Conservation (phyloP, 1,140 invertebrate species). For the Micrasema minimum region DNA sequence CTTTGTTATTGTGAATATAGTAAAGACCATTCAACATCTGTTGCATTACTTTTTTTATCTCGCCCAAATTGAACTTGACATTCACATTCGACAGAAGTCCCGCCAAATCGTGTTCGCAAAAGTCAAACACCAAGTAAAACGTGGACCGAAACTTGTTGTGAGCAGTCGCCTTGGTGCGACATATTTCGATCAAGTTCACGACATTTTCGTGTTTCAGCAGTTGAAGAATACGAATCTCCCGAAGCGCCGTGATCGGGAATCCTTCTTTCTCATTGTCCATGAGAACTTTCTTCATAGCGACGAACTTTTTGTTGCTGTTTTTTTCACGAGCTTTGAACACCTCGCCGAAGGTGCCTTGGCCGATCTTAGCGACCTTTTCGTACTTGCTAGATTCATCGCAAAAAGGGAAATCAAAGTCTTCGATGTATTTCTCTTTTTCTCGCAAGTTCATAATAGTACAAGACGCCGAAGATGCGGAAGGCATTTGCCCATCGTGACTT, state of each 20-base stretch:
- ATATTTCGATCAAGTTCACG: constrained; percentile 97
- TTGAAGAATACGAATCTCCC: constrained; percentile 97
- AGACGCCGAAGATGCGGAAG: constrained; percentile 60
- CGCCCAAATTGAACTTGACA: constrained; percentile 95
- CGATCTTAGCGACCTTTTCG: constrained; percentile 97
- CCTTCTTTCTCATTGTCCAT: constrained; percentile 99
- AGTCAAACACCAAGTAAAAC: constrained; percentile 98
- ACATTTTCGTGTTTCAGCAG: constrained; percentile 97
- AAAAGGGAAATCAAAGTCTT: constrained; percentile 90
- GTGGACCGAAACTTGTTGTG: constrained; percentile 88
- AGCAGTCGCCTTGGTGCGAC: constrained; percentile 87
- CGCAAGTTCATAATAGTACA: constrained; percentile 67
- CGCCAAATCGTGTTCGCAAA: constrained; percentile 98
- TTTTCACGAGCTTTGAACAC: constrained; percentile 97
- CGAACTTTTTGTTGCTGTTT: constrained; percentile 87
- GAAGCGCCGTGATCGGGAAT: constrained; percentile 96
- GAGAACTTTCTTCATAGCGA: constrained; percentile 98
- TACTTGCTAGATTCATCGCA: constrained; percentile 94
- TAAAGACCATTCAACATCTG: constrained; percentile 96
- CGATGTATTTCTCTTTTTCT: constrained; percentile 88
- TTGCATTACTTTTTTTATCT: constrained; percentile 98
- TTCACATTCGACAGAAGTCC: constrained; percentile 95
- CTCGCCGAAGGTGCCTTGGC: constrained; percentile 98
- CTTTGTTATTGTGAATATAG: constrained; percentile 97
- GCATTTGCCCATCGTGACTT: constrained; percentile 6